Conservation (phyloP, 1,140 invertebrate genomes). For the Bacillus rossius region DNA sequence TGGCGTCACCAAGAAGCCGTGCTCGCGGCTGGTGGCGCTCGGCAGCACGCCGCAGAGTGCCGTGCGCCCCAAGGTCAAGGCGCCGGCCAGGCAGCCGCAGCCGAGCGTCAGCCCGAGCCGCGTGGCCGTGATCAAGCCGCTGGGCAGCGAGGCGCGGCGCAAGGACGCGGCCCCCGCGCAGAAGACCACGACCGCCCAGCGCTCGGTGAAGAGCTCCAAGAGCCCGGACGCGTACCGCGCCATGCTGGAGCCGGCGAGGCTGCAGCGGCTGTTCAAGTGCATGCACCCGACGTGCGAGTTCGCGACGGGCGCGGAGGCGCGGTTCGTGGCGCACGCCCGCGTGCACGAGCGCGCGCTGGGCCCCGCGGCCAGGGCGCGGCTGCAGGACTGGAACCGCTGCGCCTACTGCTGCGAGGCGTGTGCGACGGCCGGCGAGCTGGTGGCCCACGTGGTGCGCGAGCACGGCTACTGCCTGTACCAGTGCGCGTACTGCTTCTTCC, state of each 20-base stretch:
- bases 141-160: too few relatives aligned
- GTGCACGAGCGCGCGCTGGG: conserved; percentile 30
- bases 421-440: neutral
- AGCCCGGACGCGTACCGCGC: conserved; percentile 27
- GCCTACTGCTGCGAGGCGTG: conserved; percentile 36
- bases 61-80: too few relatives aligned
- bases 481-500: conserved; percentile 54
- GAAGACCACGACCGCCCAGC: neutral
- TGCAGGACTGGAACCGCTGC: conserved; percentile 35
- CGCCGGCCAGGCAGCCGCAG: too few relatives aligned
- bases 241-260: conserved; percentile 36
- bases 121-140: too few relatives aligned
- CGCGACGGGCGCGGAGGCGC: conserved; percentile 36
- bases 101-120: too few relatives aligned
- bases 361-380: neutral
- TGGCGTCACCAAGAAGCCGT: too few relatives aligned
- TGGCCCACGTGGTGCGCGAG: conserved; percentile 37
- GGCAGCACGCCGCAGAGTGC: too few relatives aligned
- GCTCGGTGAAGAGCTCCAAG: conserved; percentile 27
- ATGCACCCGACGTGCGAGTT: conserved; percentile 48
- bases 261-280: conserved; percentile 51
- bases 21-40: too few relatives aligned
- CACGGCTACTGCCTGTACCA: conserved; percentile 49
- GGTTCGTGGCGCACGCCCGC: conserved; percentile 42
- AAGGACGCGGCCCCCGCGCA: neutral